phyloP scores from a whole-genome alignment of 92 coral and sea anemone genomes.

The Epizoanthus stellaris region DNA sequence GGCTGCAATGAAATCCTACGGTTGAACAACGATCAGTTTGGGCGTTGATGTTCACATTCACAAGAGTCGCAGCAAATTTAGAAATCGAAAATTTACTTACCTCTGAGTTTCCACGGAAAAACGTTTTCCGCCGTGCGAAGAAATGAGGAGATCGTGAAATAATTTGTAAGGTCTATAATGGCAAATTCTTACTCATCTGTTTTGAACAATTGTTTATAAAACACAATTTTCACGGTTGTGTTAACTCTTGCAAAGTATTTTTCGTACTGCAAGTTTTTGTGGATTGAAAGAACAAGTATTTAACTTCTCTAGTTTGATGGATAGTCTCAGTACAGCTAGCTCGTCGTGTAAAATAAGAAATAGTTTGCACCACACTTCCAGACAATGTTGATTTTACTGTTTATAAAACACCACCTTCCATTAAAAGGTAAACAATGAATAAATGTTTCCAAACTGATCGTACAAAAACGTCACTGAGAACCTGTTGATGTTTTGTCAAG shows the following conservation, averaged over 20 bases:
- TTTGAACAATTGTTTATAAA: conserved; percentile 25
- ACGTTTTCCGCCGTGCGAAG: neutral
- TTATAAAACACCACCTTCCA: neutral
- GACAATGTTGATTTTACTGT: neutral
- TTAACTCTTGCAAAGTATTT: neutral
- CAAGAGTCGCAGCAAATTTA: neutral
- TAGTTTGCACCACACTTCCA: neutral
- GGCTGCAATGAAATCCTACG: conserved; percentile 3
- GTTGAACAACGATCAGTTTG: neutral
- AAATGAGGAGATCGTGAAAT: conserved; percentile 35
- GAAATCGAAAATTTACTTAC: neutral
- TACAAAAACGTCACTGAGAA: neutral
- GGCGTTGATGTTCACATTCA: neutral
- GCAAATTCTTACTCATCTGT: conserved; percentile 39
- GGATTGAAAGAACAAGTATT: neutral
- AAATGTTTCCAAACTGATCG: neutral
- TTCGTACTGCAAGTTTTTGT: neutral
- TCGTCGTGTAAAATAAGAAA: neutral
- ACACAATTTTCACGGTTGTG: conserved; percentile 1
- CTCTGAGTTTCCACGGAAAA: neutral
- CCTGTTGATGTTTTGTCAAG: neutral
- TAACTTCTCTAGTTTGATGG: neutral
- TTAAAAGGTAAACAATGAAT: neutral
- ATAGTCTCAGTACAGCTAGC: neutral
- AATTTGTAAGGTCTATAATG: neutral